Percentiles rank a stretch among this genome's conserved stretches.
Conservation (phyloP, 2,797 vertebrate genomes). For the Thripadectes ignobilis region DNA sequence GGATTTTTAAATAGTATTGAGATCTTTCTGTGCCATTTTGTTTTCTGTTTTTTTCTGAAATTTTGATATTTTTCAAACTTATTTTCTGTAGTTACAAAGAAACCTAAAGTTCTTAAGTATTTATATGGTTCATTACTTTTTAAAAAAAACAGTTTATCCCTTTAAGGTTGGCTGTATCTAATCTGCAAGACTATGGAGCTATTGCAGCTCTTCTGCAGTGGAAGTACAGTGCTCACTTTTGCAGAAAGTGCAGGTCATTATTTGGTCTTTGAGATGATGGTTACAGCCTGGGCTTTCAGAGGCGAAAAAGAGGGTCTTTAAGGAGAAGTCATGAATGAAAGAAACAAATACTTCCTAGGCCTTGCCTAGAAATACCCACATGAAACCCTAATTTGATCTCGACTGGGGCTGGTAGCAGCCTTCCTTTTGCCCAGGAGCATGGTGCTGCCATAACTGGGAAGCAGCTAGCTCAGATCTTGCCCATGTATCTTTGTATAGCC, state of each 20-base stretch:
- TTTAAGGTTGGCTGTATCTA: not conserved
- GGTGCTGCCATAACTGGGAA: not conserved
- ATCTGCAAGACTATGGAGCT: not conserved
- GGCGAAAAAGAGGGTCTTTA: not conserved
- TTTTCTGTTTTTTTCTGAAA: not conserved
- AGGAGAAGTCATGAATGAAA: not conserved
- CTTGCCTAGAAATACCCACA: not conserved
- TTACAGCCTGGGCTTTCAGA: not conserved
- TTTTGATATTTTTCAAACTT: not conserved
- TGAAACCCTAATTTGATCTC: not conserved
- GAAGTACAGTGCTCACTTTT: not conserved
- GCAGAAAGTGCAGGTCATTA: not conserved
- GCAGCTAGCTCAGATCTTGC: not conserved
- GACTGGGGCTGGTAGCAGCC: not conserved
- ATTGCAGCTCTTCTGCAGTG: not conserved
- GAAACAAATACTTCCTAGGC: not conserved
- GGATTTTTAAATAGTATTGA: not conserved
- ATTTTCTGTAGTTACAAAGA: not conserved
- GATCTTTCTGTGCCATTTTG: not conserved
- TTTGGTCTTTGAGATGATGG: not conserved
- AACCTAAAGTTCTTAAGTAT: not conserved
- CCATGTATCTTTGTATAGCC: accelerated
- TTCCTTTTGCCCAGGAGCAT: not conserved
- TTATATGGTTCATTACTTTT: not conserved
- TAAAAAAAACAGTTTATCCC: not conserved